A percentile compares a stretch with the other conserved stretches of the same genome.
Conservation (phyloP, 1,140 invertebrate genomes). For the Drosophila melanica region DNA sequence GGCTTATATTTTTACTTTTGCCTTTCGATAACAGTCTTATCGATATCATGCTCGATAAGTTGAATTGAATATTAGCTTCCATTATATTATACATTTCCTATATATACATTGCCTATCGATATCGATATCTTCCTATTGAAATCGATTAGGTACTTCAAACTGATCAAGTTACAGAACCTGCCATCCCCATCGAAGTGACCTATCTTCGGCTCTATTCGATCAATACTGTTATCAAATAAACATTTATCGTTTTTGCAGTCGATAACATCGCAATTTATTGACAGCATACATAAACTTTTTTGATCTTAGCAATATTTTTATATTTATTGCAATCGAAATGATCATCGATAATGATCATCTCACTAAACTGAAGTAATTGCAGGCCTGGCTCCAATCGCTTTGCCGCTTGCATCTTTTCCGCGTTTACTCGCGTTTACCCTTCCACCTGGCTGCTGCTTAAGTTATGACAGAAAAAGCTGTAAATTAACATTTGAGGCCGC, state of each 20-base stretch:
- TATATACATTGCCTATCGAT: too few species aligned
- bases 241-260: neutral
- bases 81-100: too few species aligned
- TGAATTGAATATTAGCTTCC: too few species aligned
- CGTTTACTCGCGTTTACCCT: neutral
- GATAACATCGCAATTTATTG: neutral
- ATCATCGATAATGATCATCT: constrained; percentile 6
- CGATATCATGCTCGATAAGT: neutral
- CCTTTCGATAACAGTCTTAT: neutral
- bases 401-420: neutral
- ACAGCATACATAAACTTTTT: too few species aligned
- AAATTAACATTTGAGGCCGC: constrained; percentile 71
- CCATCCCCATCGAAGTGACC: too few species aligned
- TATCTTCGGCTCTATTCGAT: too few species aligned
- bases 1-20: too few species aligned
- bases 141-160: neutral
- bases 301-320: too few species aligned
- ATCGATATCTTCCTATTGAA: too few species aligned
- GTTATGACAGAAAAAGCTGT: constrained; percentile 63
- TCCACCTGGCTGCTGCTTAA: constrained; percentile 38
- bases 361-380: neutral
- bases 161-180: too few species aligned
- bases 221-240: too few species aligned
- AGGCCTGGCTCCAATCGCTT: neutral
- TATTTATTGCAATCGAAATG: too few species aligned